Conservation (phyloP, 2,888 invertebrate genomes). For the Ennomos fuscantarius region DNA sequence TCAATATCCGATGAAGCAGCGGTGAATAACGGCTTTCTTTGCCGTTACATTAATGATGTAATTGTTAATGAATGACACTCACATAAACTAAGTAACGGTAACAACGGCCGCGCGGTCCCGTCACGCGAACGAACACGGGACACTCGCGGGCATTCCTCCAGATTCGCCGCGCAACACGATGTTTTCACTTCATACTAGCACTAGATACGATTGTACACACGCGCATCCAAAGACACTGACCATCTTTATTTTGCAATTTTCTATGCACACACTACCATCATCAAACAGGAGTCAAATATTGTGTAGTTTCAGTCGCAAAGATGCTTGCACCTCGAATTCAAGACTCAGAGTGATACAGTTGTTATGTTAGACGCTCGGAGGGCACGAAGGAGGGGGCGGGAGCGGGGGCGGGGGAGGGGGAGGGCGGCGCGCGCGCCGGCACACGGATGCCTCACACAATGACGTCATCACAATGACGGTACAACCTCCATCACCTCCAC, state of each 20-base stretch:
- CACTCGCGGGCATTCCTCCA: constrained; percentile 2
- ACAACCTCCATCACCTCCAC: no score
- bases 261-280: no score
- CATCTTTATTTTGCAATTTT: no score
- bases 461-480: constrained; percentile 8
- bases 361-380: no score
- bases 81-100: background rate
- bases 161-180: background rate
- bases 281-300: background rate
- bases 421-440: constrained; percentile 16
- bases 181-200: background rate
- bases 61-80: background rate
- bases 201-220: background rate
- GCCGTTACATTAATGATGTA: no score
- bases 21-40: no score
- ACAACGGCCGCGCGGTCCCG: background rate
- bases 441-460: constrained; percentile 3
- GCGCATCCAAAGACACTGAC: no score
- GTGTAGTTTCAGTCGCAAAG: background rate
- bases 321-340: constrained; percentile 1
- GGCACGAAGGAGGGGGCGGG: background rate
- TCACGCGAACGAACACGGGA: background rate
- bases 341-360: constrained; percentile 6
- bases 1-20: no score
- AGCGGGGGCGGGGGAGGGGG: background rate